These are phyloP conservation scores for Diorhabda elongata DNA, from an alignment of 1,140 invertebrate species.

Conservation along the genomic window DNA sequence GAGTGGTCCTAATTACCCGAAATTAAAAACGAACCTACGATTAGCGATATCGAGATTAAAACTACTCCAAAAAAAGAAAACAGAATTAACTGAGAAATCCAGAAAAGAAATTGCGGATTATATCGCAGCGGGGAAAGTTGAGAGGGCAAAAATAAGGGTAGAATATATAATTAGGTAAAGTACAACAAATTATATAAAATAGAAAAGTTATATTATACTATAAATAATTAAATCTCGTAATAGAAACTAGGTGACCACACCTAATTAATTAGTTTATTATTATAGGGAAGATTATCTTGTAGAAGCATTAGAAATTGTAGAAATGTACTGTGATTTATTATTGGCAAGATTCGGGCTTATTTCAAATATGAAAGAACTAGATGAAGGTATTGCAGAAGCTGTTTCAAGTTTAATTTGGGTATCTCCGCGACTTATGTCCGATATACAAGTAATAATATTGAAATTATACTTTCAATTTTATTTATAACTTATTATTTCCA, in stretches of 20 bases:
- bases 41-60: constrained; percentile 91
- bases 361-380: constrained; percentile 95
- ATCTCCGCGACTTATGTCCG: constrained; percentile 80
- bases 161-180: constrained; percentile 88
- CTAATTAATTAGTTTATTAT: constrained; percentile 26
- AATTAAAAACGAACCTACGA: constrained; percentile 94
- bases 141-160: constrained; percentile 92
- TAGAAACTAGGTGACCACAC: background rate
- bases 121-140: constrained; percentile 82
- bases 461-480: too few species aligned
- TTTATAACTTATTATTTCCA: constrained; percentile 29
- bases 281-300: constrained; percentile 95
- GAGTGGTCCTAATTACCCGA: constrained; percentile 83
- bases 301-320: constrained; percentile 97
- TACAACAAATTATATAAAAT: background rate
- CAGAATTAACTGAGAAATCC: constrained; percentile 91
- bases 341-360: constrained; percentile 95
- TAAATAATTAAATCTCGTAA: background rate
- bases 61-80: constrained; percentile 96
- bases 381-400: constrained; percentile 92
- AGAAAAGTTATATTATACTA: background rate
- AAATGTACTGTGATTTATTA: constrained; percentile 99
- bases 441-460: constrained; percentile 58
- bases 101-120: constrained; percentile 98
- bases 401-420: constrained; percentile 97